phyloP scores from a whole-genome alignment of 2,888 invertebrate genomes.

The Diadegma fenestrale region DNA sequence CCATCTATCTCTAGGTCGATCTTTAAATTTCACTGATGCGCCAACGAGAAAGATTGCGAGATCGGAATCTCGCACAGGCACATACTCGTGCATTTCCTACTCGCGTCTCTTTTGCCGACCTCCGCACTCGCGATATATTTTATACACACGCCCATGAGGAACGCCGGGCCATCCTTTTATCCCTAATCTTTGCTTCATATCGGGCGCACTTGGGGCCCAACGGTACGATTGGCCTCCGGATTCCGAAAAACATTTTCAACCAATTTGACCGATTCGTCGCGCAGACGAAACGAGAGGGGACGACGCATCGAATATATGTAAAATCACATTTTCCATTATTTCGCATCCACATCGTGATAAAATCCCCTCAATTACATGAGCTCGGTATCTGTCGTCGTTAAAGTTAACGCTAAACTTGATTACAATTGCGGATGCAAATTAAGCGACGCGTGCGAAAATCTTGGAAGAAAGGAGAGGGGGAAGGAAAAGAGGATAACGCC shows the following conservation, averaged over 20 bases:
- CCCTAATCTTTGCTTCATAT: conserved; percentile 77
- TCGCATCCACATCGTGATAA: conserved; percentile 15
- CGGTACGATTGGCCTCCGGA: conserved; percentile 71
- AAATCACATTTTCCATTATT: conserved; percentile 25
- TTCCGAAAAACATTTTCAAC: too few species aligned
- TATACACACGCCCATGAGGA: conserved; percentile 50
- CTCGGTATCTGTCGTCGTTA: conserved; percentile 64
- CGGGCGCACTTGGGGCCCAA: conserved; percentile 77
- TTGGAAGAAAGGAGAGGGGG: conserved; percentile 13
- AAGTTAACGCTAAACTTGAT: conserved; percentile 77
- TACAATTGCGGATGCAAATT: conserved; percentile 80
- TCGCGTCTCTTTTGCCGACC: conserved; percentile 11
- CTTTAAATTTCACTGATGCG: conserved; percentile 23
- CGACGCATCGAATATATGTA: neutral
- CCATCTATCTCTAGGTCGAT: conserved; percentile 34
- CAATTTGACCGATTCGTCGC: too few species aligned
- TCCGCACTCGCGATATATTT: neutral
- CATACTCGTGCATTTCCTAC: conserved; percentile 29
- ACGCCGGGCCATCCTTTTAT: conserved; percentile 68
- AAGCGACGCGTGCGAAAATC: conserved; percentile 61
- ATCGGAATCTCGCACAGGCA: neutral
- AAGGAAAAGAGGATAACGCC: conserved; percentile 32
- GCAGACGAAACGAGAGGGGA: too few species aligned
- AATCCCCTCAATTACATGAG: conserved; percentile 34
- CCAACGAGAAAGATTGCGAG: conserved; percentile 7